Base-by-base conservation (phyloP, 2,888 invertebrate genomes). In the Tridacna gigas region DNA sequence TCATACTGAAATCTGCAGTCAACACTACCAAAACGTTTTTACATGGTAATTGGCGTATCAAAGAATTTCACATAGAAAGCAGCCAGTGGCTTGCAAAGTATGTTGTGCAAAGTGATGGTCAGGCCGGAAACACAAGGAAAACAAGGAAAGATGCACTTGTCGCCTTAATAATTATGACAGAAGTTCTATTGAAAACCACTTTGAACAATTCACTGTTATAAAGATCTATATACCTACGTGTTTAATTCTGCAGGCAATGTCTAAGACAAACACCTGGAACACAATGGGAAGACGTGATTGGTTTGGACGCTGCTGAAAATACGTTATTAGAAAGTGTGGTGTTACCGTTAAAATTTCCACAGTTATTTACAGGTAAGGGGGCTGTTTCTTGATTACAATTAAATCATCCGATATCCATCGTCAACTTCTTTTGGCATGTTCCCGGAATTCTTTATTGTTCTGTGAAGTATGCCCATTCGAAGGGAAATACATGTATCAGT, bases 251-350 rank as follows among this genome's bases (percentile, higher is more conserved):
- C 45, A 67, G 67, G n/a, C 67, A 67, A 20, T 20, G n/a, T n/a
- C 12, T 67, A 20, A 65, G 47, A 48, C 47, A 48, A 22, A 51
- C 26, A 22, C 77, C 77, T 5, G 13, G 25, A 12, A 51, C 51
- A 9, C 26, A 69, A 28, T 77, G 77, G 77, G 67, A 67, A 9
- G 77, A 67, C 15, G 22, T 26, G 20, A 67, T 56, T 3, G 77
- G 77, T 28, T n/a, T 77, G 25, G 67, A 77, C 18, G 60, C 45
- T 11, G 56, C 37, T 1, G 67, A 77, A n/a, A 7, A 67, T 0
- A 12, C 18, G 4, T 45, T 77, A 28, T 56, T 56, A 56, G 77
- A 77, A 69, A 0, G 5, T 18, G 28, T 45, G 0, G 18, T 28
- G 12, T 22, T 45, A 20, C 77, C 77, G 0, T 28, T 51, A 18